Percentiles rank a stretch among this genome's conserved stretches.
These are phyloP conservation scores for Malurus elegans DNA, from an alignment of 2,113 vertebrate species.

Conservation along the genomic window DNA sequence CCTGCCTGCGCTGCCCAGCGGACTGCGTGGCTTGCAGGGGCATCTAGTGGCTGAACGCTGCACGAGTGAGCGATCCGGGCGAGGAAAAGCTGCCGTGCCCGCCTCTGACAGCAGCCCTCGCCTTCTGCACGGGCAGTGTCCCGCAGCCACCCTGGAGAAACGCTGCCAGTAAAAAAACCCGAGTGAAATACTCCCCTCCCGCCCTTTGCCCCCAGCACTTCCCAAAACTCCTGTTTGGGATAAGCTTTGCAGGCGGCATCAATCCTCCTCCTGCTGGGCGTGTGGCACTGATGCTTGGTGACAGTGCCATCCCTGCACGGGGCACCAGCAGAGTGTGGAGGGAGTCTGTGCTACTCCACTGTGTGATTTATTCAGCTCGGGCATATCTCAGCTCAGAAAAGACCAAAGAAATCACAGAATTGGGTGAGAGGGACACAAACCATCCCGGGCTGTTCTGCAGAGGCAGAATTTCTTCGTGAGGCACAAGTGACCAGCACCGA, in stretches of 20 bases:
- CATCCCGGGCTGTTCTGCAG: fast-evolving
- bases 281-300: not conserved
- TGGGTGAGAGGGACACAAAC: not conserved
- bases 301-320: not conserved
- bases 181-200: fast-evolving
- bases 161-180: not conserved
- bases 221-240: fast-evolving
- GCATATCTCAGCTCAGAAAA: not conserved
- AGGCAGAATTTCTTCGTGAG: not conserved
- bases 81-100: fast-evolving
- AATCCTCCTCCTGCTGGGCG: fast-evolving
- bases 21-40: constrained; percentile 26
- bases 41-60: constrained; percentile 44
- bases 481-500: not conserved
- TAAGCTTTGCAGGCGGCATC: not conserved
- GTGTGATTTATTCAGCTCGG: not conserved
- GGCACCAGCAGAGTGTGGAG: not conserved
- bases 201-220: fast-evolving
- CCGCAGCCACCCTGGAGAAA: not conserved
- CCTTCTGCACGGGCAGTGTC: not conserved
- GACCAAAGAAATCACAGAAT: not conserved
- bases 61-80: not conserved
- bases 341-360: not conserved
- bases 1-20: not conserved
- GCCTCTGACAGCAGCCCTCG: not conserved